Evolutionary conservation across 92 coral and sea anemone species (phyloP).

Genomic region (Porites lobata): DNA sequence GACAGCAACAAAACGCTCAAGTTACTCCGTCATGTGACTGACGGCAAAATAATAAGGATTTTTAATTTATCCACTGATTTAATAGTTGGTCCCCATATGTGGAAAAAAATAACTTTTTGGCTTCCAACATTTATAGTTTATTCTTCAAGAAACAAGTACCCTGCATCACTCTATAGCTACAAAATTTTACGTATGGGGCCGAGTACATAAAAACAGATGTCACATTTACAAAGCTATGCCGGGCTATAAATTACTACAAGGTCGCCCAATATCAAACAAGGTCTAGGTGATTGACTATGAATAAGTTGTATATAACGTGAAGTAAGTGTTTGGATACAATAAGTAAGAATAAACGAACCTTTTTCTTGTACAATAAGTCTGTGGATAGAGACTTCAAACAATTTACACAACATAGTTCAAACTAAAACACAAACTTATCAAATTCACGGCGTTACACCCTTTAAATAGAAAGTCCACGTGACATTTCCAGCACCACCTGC

Average conservation of each 20-base stretch:
- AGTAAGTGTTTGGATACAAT: not conserved
- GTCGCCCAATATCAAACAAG: no score
- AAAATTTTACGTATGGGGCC: no score
- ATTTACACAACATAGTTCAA: not conserved
- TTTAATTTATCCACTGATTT: no score
- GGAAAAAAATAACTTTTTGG: no score
- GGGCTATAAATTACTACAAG: no score
- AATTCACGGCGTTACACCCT: conserved; percentile 84
- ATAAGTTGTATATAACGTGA: not conserved
- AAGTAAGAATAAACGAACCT: not conserved
- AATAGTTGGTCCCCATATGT: not conserved
- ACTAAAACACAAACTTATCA: not conserved
- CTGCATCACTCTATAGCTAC: not conserved
- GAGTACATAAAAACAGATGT: no score
- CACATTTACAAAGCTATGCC: no score
- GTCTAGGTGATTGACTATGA: not conserved
- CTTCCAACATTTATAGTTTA: not conserved
- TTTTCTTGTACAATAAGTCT: not conserved
- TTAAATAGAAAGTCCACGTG: conserved; percentile 93
- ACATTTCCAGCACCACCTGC: conserved; percentile 93
- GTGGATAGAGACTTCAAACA: not conserved
- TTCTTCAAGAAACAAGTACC: not conserved
- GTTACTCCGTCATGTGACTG: no score
- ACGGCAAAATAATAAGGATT: no score
- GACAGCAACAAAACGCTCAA: no score